A percentile compares a stretch with the other conserved stretches of the same genome.
phyloP scores from a whole-genome alignment of 2,797 vertebrate species.

The Numenius phaeopus region DNA sequence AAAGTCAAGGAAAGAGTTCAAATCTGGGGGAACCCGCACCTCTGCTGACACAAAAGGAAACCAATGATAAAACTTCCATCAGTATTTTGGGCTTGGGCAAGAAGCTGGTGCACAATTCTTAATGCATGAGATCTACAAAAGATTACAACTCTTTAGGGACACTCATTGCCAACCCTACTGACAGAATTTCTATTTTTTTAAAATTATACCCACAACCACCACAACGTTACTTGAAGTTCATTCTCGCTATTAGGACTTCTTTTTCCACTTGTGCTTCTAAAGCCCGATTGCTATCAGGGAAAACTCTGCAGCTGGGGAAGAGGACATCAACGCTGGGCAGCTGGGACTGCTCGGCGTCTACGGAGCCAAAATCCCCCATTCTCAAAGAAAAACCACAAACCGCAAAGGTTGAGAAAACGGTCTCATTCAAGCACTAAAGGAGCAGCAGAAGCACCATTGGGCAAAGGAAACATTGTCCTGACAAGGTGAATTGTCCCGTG shows the following conservation, averaged over 20 bases:
- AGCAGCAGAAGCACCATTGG: background rate
- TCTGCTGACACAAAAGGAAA: background rate
- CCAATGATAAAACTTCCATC: fast-evolving
- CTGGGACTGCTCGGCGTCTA: background rate
- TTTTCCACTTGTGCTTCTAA: background rate
- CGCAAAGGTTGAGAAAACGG: fast-evolving
- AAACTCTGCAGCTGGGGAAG: background rate
- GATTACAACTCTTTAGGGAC: background rate
- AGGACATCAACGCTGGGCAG: background rate
- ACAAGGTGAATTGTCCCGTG: background rate
- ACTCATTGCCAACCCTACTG: background rate
- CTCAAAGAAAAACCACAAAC: background rate
- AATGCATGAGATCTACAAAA: fast-evolving
- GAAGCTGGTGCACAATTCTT: background rate
- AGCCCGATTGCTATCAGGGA: background rate
- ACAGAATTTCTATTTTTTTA: background rate
- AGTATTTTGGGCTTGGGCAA: background rate
- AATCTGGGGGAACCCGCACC: background rate
- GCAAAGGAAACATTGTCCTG: background rate
- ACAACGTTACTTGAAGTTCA: background rate
- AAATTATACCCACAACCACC: background rate
- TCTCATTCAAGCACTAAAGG: background rate
- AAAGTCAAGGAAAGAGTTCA: background rate
- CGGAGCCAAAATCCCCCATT: fast-evolving
- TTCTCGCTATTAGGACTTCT: background rate